These are phyloP conservation scores for Leptatherina wallacei DNA, from an alignment of 2,797 vertebrate species.

Conservation along the genomic window DNA sequence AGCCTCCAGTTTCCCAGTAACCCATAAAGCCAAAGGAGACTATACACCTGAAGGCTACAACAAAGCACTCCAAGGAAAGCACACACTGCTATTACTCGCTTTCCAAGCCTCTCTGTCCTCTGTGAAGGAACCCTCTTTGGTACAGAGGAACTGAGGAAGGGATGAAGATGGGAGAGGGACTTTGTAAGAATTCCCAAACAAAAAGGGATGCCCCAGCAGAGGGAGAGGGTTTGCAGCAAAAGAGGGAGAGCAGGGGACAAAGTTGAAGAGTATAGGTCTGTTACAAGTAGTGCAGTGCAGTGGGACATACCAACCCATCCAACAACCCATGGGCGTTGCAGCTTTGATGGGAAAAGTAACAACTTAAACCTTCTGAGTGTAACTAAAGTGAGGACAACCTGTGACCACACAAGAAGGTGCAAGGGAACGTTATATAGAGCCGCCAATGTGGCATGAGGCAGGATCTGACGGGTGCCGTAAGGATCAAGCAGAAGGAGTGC, in stretches of 20 bases:
- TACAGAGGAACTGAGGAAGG: conserved; percentile 55
- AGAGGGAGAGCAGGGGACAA: conserved; percentile 81
- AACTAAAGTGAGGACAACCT: conserved; percentile 82
- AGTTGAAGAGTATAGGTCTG: conserved; percentile 81
- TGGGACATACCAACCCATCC: conserved; percentile 76
- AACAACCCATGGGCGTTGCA: conserved; percentile 78
- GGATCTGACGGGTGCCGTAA: conserved; percentile 84
- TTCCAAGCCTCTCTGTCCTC: conserved; percentile 64
- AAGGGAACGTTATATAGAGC: conserved; percentile 87
- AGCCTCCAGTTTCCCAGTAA: conserved; percentile 81
- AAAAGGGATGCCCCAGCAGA: conserved; percentile 83
- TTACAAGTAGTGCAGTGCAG: conserved; percentile 66
- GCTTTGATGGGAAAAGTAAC: conserved; percentile 70
- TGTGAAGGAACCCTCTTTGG: conserved; percentile 70
- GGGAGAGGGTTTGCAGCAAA: conserved; percentile 84
- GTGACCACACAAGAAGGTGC: conserved; percentile 84
- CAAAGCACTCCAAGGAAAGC: conserved; percentile 83
- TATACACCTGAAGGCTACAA: conserved; percentile 85
- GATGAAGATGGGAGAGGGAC: conserved; percentile 70
- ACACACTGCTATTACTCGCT: conserved; percentile 77
- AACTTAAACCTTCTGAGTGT: conserved; percentile 75
- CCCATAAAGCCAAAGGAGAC: conserved; percentile 90
- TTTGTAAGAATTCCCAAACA: conserved; percentile 74
- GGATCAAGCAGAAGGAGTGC: conserved; percentile 88
- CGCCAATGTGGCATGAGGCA: conserved; percentile 77